Base-by-base conservation (phyloP, 2,797 vertebrate species). In the Moxostoma hubbsi region DNA sequence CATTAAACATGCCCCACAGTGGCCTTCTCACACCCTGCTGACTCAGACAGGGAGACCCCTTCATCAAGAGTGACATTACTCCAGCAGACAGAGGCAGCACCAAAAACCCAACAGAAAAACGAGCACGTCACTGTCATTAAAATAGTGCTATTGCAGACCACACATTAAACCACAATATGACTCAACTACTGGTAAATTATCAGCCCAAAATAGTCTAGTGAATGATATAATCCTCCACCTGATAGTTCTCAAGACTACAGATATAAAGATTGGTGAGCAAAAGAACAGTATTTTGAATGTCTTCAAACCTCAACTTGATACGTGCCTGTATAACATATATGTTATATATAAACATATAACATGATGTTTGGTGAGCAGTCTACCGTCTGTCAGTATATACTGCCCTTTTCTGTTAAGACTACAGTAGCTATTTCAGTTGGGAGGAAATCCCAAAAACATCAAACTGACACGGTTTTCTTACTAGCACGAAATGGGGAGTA, bases 21-120 rank as follows among this genome's bases (percentile, higher is more conserved):
- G 46, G 1, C 16, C 4, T n/a, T 66, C 53, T 75, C 46, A 43
- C 63, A 46, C 11, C 54, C 12, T 9, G 51, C 18, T 10, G 4
- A 5, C 18, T 65, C 5, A 49, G 15, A 58, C 66, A 43, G 73
- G 36, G 11, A 65, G 62, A 47, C 36, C 62, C 73, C 43, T 55
- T 55, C 6, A 16, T 58, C 13, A 8, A 64, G n/a, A 5, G 9
- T 1, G 36, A 54, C 4, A 6, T 58, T 53, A 46, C 12, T 66
- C 11, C 15, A 24, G 36, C 43, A 65, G 15, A 1, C 43, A 47
- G 62, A 58, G 63, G 8, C 43, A 66, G 12, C 46, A 68, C 16
- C 64, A 67, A 49, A 58, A 47, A 36, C 53, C 9, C 36, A 64
- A 16, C 5, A 24, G 49, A 12, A 2, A 5, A 0, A 18, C 12